Evolutionary conservation across 2,113 vertebrate genomes (phyloP), one percentile per base, ranked within the genome.

Genomic region (Prunella fulvescens): DNA sequence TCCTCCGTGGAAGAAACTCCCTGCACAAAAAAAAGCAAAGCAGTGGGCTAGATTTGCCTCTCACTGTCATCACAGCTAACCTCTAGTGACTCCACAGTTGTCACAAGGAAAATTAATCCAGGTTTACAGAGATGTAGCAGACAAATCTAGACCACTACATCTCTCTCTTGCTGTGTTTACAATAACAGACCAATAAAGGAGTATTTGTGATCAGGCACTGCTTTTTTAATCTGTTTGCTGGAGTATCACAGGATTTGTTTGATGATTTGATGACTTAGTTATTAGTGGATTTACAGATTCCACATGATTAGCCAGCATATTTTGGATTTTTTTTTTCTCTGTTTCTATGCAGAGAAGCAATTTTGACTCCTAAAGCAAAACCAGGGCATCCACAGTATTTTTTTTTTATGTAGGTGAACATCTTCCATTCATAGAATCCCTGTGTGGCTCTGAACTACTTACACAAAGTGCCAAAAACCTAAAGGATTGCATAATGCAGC

Each of bases 161-260:
- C 44, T 82, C 73, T 65, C 69, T 57, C 29, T 87, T 42, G 17
- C 67, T 71, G 33, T 70, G 85, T 93, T 86, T 88, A 90, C 79
- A 94, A 6, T 24, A 87, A 40, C 51, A 77, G 70, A 93, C 58
- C 54, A 67, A 83, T 80, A 96, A 66, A 81, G 62, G 39, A 82
- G 50, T 66, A 61, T 65, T 83, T 86, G 67, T 74, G 81, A 91
- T 86, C 2, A 0, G 76, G 83, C 19, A 7, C 31, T 79, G 29
- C 67, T 31, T 77, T 90, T 88, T 82, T 89, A 90, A 93, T 95
- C 92, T 96, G 69, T 88, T 88, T 94, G 86, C 58, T 73, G 15
- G 42, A 82, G 37, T 80, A 93, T 70, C 82, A 62, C 6, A 77
- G 58, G 80, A 92, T 96, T 92, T 93, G 86, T 69, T 92, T 62